Base-by-base conservation (phyloP, 2,888 invertebrate species). In the Plagodis pulveraria region DNA sequence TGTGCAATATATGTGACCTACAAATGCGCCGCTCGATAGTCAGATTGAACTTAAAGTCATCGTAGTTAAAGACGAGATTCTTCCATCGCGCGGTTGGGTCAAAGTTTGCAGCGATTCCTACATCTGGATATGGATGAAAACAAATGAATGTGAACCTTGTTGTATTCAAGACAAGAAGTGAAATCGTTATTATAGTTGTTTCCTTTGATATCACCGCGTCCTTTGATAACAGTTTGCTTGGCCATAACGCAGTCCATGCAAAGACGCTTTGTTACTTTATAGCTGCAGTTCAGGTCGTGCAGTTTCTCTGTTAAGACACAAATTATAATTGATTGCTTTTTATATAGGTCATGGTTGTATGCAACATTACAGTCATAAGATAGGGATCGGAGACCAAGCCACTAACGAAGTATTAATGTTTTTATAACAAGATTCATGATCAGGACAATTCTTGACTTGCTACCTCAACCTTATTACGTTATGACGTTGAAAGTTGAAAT, bases 1-100 rank as follows among this genome's bases (percentile, higher is more conserved):
- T 74, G 76, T 82, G 84, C 85, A 84, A 83, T 83, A 82, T 83
- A 77, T 76, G 74, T 85, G 86, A 86, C 89, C 89, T 85, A 89
- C 83, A 86, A 84, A 84, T 74, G 74, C 74, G 70, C 55, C 63
- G 41, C 66, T 65, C 63, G 69, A 58, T 72, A 67, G 69, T 74
- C 70, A 82, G 68, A 78, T 77, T 81, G 76, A 71, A 83, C 84
- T 79, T 70, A 83, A 70, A 75, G 71, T 69, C 72, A 49, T 56
- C 58, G 74, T 65, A 73, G 72, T 71, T 84, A 83, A 83, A 76
- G 80, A 72, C 74, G 73, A 80, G 73, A 83, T 81, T 84, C 76
- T 80, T 76, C 68, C 72, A 76, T 62, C 78, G 63, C 67, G 60
- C 62, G 68, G 63, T 71, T 72, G 79, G 86, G 84, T 86, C 82